Evolutionary conservation across 2,113 vertebrate species (phyloP), one percentile per base, ranked within the genome.

Genomic region (Patagioenas fasciata): DNA sequence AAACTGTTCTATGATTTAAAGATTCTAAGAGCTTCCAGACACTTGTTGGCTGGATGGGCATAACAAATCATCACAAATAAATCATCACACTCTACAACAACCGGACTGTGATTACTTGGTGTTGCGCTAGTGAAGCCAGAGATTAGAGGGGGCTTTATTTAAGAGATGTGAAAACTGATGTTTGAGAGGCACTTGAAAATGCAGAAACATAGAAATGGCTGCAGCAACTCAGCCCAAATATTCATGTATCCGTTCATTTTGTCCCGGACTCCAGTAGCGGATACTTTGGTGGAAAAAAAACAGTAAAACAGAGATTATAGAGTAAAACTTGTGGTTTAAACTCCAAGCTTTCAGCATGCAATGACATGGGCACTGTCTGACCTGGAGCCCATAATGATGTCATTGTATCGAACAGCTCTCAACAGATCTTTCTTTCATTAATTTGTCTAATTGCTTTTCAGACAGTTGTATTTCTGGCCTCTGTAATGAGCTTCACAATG

Each of bases 371-470:
- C 44, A 75, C 84, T 82, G 90, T 12, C 74, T 90, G 88, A 66
- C 56, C 73, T 53, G 80, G 72, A 95, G 89, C 83, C 88, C 87
- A 69, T 31, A 44, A 69, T 95, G 88, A 84, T 81, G 65, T 74
- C 89, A 74, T 56, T 38, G 53, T 28, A 81, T 64, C 81, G 91
- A 95, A 11, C 48, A 92, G 83, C 86, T 91, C 86, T 96, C 83
- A 89, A 93, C 48, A 95, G 69, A 78, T 89, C 86, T 95, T 93
- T 77, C 83, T 96, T 96, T 95, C 92, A 84, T 95, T 95, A 93
- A 92, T 96, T 97, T 92, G 80, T 64, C 91, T 95, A 97, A 96
- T 95, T 96, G 95, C 93, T 91, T 95, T 91, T 48, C 92, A 95
- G 92, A 75, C 65, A 79, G 94, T 87, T 91, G 72, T 67, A 72